Evolutionary conservation across 2,888 invertebrate genomes (phyloP).

Genomic region (Limnephilus lunatus): DNA sequence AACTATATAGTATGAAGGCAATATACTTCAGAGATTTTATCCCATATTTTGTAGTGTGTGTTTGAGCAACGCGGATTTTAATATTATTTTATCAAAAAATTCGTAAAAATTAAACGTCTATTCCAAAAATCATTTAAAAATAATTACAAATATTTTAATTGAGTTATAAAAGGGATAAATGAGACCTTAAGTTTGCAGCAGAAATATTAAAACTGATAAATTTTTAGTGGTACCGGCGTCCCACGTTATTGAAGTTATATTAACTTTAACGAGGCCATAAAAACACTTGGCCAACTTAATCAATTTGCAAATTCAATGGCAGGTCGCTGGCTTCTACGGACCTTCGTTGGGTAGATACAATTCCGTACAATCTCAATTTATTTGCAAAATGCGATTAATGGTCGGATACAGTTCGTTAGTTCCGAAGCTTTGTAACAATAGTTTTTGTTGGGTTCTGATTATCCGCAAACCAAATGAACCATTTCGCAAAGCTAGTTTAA

Average conservation of each 20-base stretch:
- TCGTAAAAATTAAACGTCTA: too few species aligned
- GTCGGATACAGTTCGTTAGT: slow-evolving; percentile 25
- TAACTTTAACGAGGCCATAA: background rate
- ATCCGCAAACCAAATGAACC: slow-evolving; percentile 32
- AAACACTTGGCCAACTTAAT: background rate
- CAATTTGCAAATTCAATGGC: background rate
- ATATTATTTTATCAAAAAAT: too few species aligned
- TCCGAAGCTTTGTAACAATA: slow-evolving; percentile 15
- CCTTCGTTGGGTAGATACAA: background rate
- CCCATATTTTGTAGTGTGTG: too few species aligned
- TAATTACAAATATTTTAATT: too few species aligned
- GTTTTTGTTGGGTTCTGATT: slow-evolving; percentile 31
- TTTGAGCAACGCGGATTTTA: too few species aligned
- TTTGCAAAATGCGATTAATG: slow-evolving; percentile 37
- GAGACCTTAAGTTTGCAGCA: background rate
- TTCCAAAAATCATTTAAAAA: too few species aligned
- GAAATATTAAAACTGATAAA: background rate
- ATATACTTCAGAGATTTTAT: too few species aligned
- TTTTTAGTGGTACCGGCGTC: background rate
- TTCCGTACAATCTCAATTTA: slow-evolving; percentile 2
- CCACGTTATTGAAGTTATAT: background rate
- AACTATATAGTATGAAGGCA: too few species aligned
- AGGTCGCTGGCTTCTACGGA: background rate
- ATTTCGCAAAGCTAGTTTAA: background rate
- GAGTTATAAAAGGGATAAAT: background rate